Conservation (phyloP, 64 coral and sea anemone genomes). For the Stichodactyla helianthus region DNA sequence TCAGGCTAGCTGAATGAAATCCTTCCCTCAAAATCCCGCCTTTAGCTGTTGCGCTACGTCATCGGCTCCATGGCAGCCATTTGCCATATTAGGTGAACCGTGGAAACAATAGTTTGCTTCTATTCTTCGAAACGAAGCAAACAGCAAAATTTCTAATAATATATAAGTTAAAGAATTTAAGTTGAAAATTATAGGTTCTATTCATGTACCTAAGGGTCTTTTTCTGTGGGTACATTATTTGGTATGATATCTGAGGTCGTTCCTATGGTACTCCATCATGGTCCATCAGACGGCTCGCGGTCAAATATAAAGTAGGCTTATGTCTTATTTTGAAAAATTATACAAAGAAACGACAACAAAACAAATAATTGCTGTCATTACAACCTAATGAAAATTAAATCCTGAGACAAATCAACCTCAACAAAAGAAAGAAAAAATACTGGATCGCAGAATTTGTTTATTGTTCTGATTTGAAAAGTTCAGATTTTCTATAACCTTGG, state of each 20-base stretch:
- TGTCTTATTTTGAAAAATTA: not conserved
- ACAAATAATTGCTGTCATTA: slow-evolving; percentile 20
- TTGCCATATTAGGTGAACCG: no score
- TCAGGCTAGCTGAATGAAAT: no score
- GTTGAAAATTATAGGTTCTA: no score
- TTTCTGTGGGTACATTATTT: not conserved
- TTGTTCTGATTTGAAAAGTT: not conserved
- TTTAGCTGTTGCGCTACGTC: no score
- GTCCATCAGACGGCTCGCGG: not conserved
- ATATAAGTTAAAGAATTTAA: no score
- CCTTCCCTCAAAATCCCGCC: no score
- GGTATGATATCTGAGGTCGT: not conserved
- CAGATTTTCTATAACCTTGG: not conserved
- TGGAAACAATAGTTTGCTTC: no score
- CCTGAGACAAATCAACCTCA: not conserved
- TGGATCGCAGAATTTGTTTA: not conserved
- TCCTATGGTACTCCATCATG: not conserved
- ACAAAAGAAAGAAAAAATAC: not conserved
- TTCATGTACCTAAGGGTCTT: not conserved
- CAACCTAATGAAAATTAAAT: not conserved
- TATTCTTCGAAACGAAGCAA: no score
- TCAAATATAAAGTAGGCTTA: not conserved
- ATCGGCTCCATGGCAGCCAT: no score
- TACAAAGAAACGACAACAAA: slow-evolving; percentile 7
- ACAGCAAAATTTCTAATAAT: no score